Base-by-base conservation (phyloP, 2,888 invertebrate species). In the Lasioglossum zephyrum region DNA sequence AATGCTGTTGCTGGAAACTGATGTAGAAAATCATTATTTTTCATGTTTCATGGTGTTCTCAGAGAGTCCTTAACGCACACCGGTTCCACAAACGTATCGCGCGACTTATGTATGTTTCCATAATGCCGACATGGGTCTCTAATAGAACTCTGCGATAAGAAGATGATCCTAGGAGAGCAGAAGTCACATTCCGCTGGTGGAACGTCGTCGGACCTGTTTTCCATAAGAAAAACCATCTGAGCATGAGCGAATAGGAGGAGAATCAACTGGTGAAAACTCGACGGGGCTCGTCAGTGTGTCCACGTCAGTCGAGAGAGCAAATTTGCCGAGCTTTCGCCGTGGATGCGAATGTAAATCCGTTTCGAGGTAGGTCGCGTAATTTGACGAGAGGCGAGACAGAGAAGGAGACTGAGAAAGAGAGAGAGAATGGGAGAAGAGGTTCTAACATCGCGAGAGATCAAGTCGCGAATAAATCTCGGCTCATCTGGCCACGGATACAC, bases 381-480 rank as follows among this genome's bases (percentile, higher is more conserved):
- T 76, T 49, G 13, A 60, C 53, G 13, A 22, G 73, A 57, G n/a
- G 2, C 1, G 26, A 13, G 26, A 26, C 0, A 13, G 60, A 11
- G 26, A n/a, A 1, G 3, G 1, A 8, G 31, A 31, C n/a, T n/a
- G 31, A 31, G 26, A 36, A 2, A 9, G 11, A 11, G 60, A 26
- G 63, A 16, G 26, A 26, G 0, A 31, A 31, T 2, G 6, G 0
- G 63, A 31, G 44, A 13, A 44, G 63, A 1, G 2, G 60, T 60
- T 60, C 39, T n/a, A 16, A 57, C 73, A 53, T 66, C n/a, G 57
- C 31, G 31, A n/a, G 39, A 49, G n/a, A 53, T 85, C 77, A 49
- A 69, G 69, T 73, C 36, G 77, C 26, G 49, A 77, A 81, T 77
- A 80, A 86, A 80, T 80, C 57, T 77, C 70, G 36, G 63, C 36